Evolutionary conservation across 2,113 vertebrate species (phyloP).

Genomic region (Anguilla rostrata): DNA sequence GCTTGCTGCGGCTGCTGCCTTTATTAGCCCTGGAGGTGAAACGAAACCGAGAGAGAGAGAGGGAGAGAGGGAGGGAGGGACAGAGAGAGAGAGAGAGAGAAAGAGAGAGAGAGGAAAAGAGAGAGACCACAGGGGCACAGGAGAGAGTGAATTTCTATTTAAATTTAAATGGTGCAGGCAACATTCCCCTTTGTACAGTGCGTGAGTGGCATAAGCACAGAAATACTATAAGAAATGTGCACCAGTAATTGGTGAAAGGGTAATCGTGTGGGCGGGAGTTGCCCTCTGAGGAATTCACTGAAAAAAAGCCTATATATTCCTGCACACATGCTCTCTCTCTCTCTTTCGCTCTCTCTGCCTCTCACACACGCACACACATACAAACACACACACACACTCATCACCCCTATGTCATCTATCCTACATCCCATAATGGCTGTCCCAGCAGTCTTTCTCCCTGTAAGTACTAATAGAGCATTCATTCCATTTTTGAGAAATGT

Average conservation of each 20-base stretch:
- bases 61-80: constrained; percentile 25
- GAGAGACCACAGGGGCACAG: constrained; percentile 29
- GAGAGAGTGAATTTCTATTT: constrained; percentile 56
- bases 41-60: constrained; percentile 23
- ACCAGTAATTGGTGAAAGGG: constrained; percentile 61
- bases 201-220: constrained; percentile 68
- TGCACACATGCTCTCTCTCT: background rate
- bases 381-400: background rate
- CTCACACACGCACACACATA: constrained; percentile 23
- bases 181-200: constrained; percentile 62
- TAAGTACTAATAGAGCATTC: constrained; percentile 44
- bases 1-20: constrained; percentile 49
- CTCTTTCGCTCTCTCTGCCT: background rate
- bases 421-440: constrained; percentile 65
- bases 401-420: constrained; percentile 58
- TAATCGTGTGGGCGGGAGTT: constrained; percentile 56
- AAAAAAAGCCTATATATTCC: constrained; percentile 11
- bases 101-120: constrained; percentile 29
- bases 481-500: constrained; percentile 38
- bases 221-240: constrained; percentile 53
- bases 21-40: constrained; percentile 57
- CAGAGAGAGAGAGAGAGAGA: constrained; percentile 43
- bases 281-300: constrained; percentile 62
- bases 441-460: constrained; percentile 47
- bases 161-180: constrained; percentile 67